Evolutionary conservation across 2,888 invertebrate species (phyloP).

Genomic region (Laothoe populi): DNA sequence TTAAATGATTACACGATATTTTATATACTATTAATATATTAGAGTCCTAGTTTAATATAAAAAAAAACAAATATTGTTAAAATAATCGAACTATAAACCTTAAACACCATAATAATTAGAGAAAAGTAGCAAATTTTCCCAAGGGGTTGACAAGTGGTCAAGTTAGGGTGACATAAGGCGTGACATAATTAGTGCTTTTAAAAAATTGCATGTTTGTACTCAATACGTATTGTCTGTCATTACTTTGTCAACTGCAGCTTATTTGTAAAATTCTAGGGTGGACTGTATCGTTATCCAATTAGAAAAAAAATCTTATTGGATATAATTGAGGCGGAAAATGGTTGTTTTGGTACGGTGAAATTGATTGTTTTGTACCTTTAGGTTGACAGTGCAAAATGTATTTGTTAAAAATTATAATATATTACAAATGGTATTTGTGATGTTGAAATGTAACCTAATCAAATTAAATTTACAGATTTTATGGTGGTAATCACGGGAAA

Average conservation of each 20-base stretch:
- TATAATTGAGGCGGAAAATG: not conserved
- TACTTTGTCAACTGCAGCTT: constrained; percentile 3
- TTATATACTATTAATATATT: too few species aligned
- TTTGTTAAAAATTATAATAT: not conserved
- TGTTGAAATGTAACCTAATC: too few species aligned
- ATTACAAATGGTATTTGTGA: too few species aligned
- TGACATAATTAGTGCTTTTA: constrained; percentile 34
- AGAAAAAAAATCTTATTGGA: constrained; percentile 1
- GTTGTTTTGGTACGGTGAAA: not conserved
- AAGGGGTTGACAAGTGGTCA: constrained; percentile 26
- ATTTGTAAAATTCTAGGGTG: constrained; percentile 29
- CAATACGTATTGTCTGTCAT: constrained; percentile 31
- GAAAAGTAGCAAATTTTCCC: constrained; percentile 2
- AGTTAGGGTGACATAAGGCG: constrained; percentile 26
- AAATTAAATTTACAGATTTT: too few species aligned
- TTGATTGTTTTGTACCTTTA: not conserved
- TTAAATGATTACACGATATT: too few species aligned
- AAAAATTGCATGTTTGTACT: constrained; percentile 36
- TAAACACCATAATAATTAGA: not conserved
- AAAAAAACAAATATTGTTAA: too few species aligned
- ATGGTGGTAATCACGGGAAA: too few species aligned
- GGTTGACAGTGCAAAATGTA: not conserved
- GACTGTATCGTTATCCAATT: constrained; percentile 23
- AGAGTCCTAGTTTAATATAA: too few species aligned
- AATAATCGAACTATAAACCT: not conserved